Conservation (phyloP, 2,113 vertebrate species). For the Cromileptes altivelis region DNA sequence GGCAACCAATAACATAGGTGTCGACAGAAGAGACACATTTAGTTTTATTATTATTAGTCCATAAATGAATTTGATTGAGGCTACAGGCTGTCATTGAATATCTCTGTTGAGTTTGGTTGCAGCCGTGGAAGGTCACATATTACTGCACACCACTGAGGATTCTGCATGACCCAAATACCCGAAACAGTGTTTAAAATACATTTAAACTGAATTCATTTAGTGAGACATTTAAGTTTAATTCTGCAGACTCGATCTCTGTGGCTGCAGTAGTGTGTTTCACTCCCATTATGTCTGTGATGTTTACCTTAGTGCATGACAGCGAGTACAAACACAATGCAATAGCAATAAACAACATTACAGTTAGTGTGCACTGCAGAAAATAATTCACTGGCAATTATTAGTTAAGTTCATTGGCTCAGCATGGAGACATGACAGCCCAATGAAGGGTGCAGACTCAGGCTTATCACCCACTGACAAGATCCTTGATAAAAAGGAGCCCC, state of each 20-base stretch:
- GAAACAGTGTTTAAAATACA: not conserved
- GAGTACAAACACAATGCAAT: not conserved
- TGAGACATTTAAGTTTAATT: not conserved
- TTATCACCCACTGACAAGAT: constrained; percentile 16
- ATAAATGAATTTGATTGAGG: not conserved
- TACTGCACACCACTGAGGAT: not conserved
- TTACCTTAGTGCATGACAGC: not conserved
- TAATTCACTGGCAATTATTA: not conserved
- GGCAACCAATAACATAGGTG: too few species aligned
- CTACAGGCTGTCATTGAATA: not conserved
- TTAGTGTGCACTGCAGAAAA: not conserved
- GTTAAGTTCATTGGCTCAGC: not conserved
- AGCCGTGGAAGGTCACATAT: not conserved
- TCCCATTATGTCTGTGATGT: not conserved
- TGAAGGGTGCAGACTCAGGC: not conserved
- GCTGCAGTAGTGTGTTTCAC: not conserved
- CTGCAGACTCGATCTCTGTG: not conserved
- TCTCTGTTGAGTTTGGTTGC: not conserved
- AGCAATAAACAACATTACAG: not conserved
- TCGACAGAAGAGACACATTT: not conserved
- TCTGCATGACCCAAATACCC: not conserved
- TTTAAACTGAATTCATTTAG: not conserved
- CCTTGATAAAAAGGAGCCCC: constrained; percentile 46
- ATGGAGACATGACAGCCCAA: not conserved
- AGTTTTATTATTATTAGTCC: not conserved